Evolutionary conservation across 2,113 vertebrate species (phyloP), one percentile per base, ranked within the genome.

Genomic region (Oryzias melastigma): DNA sequence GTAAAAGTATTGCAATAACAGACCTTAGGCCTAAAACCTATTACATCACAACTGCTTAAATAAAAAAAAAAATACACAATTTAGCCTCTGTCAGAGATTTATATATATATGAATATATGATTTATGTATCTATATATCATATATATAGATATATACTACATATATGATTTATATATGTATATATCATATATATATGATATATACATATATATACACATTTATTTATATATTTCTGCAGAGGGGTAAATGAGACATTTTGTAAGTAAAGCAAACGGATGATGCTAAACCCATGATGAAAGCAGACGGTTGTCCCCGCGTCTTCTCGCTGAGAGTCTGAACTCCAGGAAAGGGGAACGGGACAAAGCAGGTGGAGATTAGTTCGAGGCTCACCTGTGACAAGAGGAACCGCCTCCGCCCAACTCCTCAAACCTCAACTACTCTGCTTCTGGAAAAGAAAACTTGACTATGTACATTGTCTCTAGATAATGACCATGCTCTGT

Each of bases 1-100:
- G 89, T 91, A 92, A 95, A 94, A 94, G 92, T 94, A 94, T 94
- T 95, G 93, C 91, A 92, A 90, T 94, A 92, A 94, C 92, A 95
- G 94, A 96, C 94, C 91, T 93, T 91, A 90, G 92, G 92, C 91
- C 93, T 94, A 93, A 93, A 91, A 93, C 92, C 92, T 92, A 95
- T 91, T 91, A 94, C 91, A 94, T 91, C 92, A 94, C 93, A 93
- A 91, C 91, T 92, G 91, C 93, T 94, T 91, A 93, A 89, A 94
- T 93, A 90, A 94, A 89, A 91, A 91, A 91, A 91, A 82, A 88
- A 89, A 81, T 87, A 87, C 85, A 89, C 79, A 90, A 92, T 81
- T 93, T 89, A 87, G 90, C 87, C 85, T 91, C 81, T 82, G 77
- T 83, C 49, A 71, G 59, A 73, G 60, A 63, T 77, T 68, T 62